These are phyloP conservation scores for Chlorops oryzae DNA, from an alignment of 1,140 invertebrate genomes.

Conservation along the genomic window DNA sequence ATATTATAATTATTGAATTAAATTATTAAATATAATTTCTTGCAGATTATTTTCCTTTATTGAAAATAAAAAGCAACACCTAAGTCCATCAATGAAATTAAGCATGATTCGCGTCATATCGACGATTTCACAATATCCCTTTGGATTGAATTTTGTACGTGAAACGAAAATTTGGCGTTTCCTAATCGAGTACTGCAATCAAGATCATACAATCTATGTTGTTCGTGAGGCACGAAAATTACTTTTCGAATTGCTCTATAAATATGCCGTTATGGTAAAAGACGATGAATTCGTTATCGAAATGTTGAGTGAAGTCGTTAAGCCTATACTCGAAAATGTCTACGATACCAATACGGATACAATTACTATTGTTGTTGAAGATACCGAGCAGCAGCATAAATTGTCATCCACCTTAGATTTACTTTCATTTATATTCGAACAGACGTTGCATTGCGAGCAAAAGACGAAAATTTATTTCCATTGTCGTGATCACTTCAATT, in stretches of 20 bases:
- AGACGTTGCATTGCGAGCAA: slow-evolving; percentile 34
- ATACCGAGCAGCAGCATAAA: slow-evolving; percentile 51
- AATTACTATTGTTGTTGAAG: slow-evolving; percentile 47
- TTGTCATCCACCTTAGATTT: slow-evolving; percentile 52
- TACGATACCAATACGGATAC: slow-evolving; percentile 19
- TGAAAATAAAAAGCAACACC: slow-evolving; percentile 13
- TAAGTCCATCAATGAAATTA: slow-evolving; percentile 54
- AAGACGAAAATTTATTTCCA: slow-evolving; percentile 29
- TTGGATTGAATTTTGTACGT: slow-evolving; percentile 54
- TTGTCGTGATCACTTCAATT: slow-evolving; percentile 29
- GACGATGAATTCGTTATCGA: slow-evolving; percentile 49
- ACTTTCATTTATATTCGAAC: slow-evolving; percentile 42
- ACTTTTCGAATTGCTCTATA: slow-evolving; percentile 51
- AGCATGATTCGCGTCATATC: slow-evolving; percentile 55
- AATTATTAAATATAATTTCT: not conserved
- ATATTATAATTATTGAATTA: not conserved
- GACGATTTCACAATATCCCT: slow-evolving; percentile 51
- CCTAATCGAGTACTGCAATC: slow-evolving; percentile 53
- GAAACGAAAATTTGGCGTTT: slow-evolving; percentile 52
- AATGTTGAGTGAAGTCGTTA: slow-evolving; percentile 49
- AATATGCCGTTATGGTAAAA: slow-evolving; percentile 48
- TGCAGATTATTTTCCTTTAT: not conserved
- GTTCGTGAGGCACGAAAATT: slow-evolving; percentile 54
- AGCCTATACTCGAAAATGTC: slow-evolving; percentile 49
- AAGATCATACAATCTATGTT: slow-evolving; percentile 60